Percentiles rank a stretch among this genome's conserved stretches.
These are phyloP conservation scores for Tretioscincus oriximinensis DNA, from an alignment of 2,113 vertebrate species.

Conservation along the genomic window DNA sequence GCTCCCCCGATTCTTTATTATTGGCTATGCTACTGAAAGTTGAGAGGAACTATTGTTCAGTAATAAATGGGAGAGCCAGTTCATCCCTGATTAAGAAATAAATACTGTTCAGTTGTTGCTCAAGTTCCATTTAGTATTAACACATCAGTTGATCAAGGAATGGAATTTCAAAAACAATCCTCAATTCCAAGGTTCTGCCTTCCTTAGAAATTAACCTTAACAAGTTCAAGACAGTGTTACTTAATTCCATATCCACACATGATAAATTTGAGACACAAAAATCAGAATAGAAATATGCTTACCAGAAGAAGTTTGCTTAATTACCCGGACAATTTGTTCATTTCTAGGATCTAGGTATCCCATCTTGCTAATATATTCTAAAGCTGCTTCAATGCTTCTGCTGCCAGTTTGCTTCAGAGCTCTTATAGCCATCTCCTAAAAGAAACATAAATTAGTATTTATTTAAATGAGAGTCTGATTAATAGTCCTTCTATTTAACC, in stretches of 20 bases:
- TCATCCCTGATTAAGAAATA: background rate
- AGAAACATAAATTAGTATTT: background rate
- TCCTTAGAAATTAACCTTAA: background rate
- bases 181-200: background rate
- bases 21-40: no score
- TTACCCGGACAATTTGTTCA: slow-evolving; percentile 94
- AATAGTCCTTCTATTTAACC: no score
- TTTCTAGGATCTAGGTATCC: slow-evolving; percentile 94
- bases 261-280: background rate
- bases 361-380: slow-evolving; percentile 99
- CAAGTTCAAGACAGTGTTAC: no score
- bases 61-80: no score
- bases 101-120: background rate
- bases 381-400: slow-evolving; percentile 92
- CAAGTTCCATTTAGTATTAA: background rate
- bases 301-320: slow-evolving; percentile 98
- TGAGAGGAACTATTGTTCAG: no score
- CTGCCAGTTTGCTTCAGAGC: slow-evolving; percentile 96
- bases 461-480: no score
- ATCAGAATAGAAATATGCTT: background rate
- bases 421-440: slow-evolving; percentile 94
- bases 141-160: background rate
- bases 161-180: slow-evolving; percentile 2
- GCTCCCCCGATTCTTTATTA: no score
- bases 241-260: background rate